These are phyloP conservation scores for Ascaphus truei DNA, from an alignment of 2,113 vertebrate species.

Conservation along the genomic window DNA sequence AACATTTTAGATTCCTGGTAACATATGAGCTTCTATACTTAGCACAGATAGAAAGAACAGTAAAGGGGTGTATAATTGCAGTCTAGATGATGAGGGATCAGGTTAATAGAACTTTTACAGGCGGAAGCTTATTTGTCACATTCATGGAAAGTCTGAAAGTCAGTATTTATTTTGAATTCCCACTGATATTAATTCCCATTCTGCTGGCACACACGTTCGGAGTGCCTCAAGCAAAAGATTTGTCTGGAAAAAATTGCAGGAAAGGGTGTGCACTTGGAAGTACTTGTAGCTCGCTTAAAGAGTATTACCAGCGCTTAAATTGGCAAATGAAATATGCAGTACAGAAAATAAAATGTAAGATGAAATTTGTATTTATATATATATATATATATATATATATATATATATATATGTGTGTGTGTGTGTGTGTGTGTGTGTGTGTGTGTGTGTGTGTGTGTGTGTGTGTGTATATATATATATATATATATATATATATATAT, in stretches of 20 bases:
- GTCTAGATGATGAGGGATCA: neutral
- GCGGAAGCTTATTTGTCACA: constrained; percentile 24
- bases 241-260: constrained; percentile 32
- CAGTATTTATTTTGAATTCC: constrained; percentile 20
- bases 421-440: no score
- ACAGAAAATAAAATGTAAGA: constrained; percentile 9
- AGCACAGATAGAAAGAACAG: neutral
- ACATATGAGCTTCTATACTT: no score
- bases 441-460: no score
- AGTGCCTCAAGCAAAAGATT: constrained; percentile 9
- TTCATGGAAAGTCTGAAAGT: constrained; percentile 18
- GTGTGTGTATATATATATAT: no score
- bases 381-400: no score
- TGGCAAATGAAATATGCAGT: constrained; percentile 8
- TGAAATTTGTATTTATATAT: no score
- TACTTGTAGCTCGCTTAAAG: neutral
- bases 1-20: no score
- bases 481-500: no score
- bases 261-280: constrained; percentile 32
- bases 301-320: constrained; percentile 10
- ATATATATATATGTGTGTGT: no score
- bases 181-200: constrained; percentile 23
- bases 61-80: neutral
- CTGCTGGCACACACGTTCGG: constrained; percentile 15
- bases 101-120: neutral